Evolutionary conservation across 2,888 invertebrate genomes (phyloP).

Genomic region (Steinernema hermaphroditum): DNA sequence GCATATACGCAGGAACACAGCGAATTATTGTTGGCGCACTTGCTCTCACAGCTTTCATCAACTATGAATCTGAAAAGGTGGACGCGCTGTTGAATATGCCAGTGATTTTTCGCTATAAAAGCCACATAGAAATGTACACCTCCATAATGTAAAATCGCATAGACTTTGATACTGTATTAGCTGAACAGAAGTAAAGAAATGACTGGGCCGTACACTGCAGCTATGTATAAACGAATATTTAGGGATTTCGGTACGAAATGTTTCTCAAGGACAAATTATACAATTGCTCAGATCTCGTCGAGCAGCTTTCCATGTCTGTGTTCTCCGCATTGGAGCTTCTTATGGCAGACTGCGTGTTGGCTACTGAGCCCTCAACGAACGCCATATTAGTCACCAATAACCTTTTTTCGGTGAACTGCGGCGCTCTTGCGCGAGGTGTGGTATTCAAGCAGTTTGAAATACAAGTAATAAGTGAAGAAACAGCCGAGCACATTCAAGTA

Average conservation of each 20-base stretch:
- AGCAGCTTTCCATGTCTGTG: conserved; percentile 57
- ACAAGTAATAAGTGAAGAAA: conserved; percentile 64
- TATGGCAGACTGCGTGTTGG: conserved; percentile 63
- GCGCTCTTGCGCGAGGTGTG: conserved; percentile 60
- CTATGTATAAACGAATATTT: conserved; percentile 33
- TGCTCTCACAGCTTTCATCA: too few relatives aligned
- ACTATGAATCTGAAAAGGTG: too few relatives aligned
- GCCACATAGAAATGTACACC: too few relatives aligned
- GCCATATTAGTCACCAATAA: conserved; percentile 65
- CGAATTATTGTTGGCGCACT: too few relatives aligned
- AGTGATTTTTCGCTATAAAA: too few relatives aligned
- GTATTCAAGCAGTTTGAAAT: conserved; percentile 64
- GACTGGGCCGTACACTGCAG: too few relatives aligned
- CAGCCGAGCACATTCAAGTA: conserved; percentile 61
- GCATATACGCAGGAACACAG: too few relatives aligned
- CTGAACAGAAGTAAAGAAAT: too few relatives aligned
- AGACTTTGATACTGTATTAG: too few relatives aligned
- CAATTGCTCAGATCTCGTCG: conserved; percentile 55
- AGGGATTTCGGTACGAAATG: conserved; percentile 63
- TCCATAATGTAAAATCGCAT: too few relatives aligned
- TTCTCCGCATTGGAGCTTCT: conserved; percentile 62
- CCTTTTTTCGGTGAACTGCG: conserved; percentile 61
- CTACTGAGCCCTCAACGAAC: conserved; percentile 62
- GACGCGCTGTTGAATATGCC: too few relatives aligned
- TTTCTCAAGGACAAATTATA: conserved; percentile 53